Evolutionary conservation across 2,797 vertebrate genomes (phyloP), one percentile per base, ranked within the genome.

Genomic region (Hapalemur alaotrensis): DNA sequence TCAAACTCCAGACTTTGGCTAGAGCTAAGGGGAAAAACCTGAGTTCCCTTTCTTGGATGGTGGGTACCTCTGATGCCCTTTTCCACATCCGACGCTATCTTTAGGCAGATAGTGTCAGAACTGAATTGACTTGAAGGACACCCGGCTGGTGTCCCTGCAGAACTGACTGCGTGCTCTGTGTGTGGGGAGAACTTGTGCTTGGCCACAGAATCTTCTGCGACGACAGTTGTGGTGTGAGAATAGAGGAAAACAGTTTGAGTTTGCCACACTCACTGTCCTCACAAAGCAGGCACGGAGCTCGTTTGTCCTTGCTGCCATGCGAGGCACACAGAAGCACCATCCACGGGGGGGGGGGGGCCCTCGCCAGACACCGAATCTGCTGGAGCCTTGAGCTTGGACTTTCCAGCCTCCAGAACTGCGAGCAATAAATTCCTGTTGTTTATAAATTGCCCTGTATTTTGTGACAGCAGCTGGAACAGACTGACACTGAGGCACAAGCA

Each of bases 11-110:
- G 7, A 38, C 5, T 70, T 92, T 28, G 61, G 22, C 69, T 65
- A 28, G 59, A 73, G 54, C n/a, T 46, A 54, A 48, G 5, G 35
- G 30, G 15, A 7, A 35, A 65, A n/a, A 1, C 0, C 1, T 2
- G 35, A 35, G 15, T 32, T 82, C 23, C 83, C 9, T 30, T 88
- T 67, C 38, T 52, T 46, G 23, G 28, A 72, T 46, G 35, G 4
- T 30, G 6, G 10, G 4, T 38, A 46, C 65, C 25, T 76, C 35
- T 73, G 22, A 78, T 65, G 25, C 4, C 54, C 43, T 50, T 78
- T 94, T 78, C 82, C 25, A 75, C n/a, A 59, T 89, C 28, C 7
- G 30, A 32, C 1, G 30, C n/a, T 20, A 5, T 54, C 50, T 38
- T n/a, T 12, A 54, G 50, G 22, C 25, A 12, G 76, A 54, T 15